Conservation (phyloP, 2,797 vertebrate species). For the Petrocephalus schoutedeni region DNA sequence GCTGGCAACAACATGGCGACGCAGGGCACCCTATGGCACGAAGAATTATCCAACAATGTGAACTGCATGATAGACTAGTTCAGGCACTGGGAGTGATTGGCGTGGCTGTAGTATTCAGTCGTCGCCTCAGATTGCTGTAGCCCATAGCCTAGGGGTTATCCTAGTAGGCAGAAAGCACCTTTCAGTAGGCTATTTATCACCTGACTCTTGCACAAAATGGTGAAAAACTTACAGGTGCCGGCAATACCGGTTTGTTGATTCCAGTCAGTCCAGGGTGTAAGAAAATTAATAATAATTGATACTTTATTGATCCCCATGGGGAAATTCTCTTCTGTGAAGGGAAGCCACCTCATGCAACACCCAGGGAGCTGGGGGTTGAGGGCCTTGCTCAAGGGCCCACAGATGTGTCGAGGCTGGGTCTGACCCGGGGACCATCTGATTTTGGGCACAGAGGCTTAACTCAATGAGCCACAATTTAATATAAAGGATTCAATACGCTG, state of each 20-base stretch:
- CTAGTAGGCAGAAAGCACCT: background rate
- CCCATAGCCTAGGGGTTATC: constrained; percentile 2
- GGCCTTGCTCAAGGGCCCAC: too few species aligned
- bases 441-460: too few species aligned
- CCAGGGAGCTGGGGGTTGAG: too few species aligned
- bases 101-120: background rate
- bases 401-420: too few species aligned
- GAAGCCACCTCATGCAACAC: too few species aligned
- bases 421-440: too few species aligned
- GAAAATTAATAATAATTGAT: too few species aligned
- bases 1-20: background rate
- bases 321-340: too few species aligned
- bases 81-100: background rate
- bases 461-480: background rate
- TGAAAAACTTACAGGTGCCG: too few species aligned
- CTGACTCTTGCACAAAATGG: background rate
- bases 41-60: background rate
- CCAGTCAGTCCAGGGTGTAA: background rate
- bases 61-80: background rate
- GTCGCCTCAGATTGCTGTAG: background rate
- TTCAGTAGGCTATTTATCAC: background rate
- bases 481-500: background rate
- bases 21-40: background rate
- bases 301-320: too few species aligned
- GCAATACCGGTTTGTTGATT: background rate